Conservation (phyloP, 92 coral and sea anemone species). For the Porites divaricata region DNA sequence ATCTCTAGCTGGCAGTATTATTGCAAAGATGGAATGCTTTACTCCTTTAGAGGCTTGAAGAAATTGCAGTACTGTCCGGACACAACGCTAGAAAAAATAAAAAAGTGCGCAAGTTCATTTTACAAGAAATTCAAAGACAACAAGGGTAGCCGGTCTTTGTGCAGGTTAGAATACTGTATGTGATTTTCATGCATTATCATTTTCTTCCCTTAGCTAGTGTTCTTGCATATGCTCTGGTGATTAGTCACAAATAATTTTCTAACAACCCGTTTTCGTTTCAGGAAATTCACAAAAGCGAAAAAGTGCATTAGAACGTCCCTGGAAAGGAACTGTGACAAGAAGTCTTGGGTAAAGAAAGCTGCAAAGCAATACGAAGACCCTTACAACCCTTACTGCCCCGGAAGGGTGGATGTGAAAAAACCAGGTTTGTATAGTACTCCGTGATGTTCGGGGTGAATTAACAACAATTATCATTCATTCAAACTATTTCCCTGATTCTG, state of each 20-base stretch:
- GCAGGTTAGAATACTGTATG: conserved; percentile 28
- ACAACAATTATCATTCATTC: too few relatives aligned
- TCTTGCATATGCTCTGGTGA: too few relatives aligned
- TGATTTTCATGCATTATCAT: not conserved
- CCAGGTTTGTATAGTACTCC: not conserved
- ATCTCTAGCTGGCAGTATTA: not conserved
- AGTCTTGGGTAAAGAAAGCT: not conserved
- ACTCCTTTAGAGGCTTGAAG: not conserved
- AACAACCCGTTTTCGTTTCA: not conserved
- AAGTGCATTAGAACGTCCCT: not conserved
- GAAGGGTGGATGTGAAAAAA: not conserved
- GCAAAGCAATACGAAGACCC: not conserved
- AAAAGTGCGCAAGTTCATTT: not conserved
- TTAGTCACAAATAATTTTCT: too few relatives aligned
- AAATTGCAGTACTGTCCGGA: not conserved
- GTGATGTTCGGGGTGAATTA: too few relatives aligned
- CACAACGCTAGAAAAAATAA: not conserved
- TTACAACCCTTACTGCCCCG: conserved; percentile 24
- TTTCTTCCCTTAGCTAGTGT: too few relatives aligned
- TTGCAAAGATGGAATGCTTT: conserved; percentile 19
- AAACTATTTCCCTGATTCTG: too few relatives aligned
- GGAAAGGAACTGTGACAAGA: conserved; percentile 4
- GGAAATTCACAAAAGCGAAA: conserved; percentile 30
- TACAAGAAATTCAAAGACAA: not conserved
- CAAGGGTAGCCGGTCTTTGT: conserved; percentile 14